Evolutionary conservation across 2,888 invertebrate genomes (phyloP).

Genomic region (Dendrolimus pini): DNA sequence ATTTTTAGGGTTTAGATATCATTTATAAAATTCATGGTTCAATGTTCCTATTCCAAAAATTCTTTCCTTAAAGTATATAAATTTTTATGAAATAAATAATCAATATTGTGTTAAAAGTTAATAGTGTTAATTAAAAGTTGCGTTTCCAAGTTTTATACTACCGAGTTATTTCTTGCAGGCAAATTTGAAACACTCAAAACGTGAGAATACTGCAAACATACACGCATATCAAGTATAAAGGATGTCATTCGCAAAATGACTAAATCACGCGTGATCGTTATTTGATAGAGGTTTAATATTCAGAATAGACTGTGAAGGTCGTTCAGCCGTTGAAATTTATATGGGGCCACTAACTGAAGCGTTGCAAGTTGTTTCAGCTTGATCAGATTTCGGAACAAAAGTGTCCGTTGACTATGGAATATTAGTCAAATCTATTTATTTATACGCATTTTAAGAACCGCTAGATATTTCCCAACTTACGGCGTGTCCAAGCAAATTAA

Average conservation of each 20-base stretch:
- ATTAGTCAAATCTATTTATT: background rate
- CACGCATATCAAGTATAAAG: background rate
- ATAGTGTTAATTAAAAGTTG: too few species aligned
- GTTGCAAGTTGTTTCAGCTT: constrained; percentile 10
- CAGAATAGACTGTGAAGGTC: constrained; percentile 20
- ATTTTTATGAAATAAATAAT: too few species aligned
- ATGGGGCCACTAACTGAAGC: constrained; percentile 11
- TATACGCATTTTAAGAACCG: too few species aligned
- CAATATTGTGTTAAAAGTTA: too few species aligned
- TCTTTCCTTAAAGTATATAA: too few species aligned
- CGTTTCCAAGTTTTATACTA: too few species aligned
- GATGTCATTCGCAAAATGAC: background rate
- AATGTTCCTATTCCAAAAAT: too few species aligned
- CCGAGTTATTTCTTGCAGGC: too few species aligned
- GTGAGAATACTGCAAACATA: background rate
- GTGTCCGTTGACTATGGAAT: background rate
- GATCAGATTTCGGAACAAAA: constrained; percentile 16
- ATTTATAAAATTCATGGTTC: too few species aligned
- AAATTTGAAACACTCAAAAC: background rate
- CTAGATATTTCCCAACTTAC: too few species aligned
- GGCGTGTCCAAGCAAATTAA: too few species aligned
- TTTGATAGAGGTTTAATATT: constrained; percentile 10
- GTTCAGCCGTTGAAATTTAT: constrained; percentile 21
- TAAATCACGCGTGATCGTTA: background rate
- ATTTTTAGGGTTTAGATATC: too few species aligned